phyloP scores from a whole-genome alignment of 1,140 invertebrate species.

The Hyles euphorbiae region DNA sequence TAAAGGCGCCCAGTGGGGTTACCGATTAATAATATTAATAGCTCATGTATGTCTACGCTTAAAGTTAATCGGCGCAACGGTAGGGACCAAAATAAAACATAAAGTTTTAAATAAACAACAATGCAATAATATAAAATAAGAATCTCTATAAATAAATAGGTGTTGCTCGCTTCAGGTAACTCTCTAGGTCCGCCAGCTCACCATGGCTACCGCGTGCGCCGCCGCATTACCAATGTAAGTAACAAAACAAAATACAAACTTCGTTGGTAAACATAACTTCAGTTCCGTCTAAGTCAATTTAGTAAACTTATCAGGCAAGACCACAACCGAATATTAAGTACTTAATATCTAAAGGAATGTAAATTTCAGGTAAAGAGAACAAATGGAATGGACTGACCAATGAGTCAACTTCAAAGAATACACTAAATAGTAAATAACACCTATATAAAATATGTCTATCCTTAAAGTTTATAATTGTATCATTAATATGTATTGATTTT shows the following conservation, averaged over 20 bases:
- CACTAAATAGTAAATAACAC: slow-evolving; percentile 28
- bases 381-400: slow-evolving; percentile 38
- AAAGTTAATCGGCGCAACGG: slow-evolving; percentile 50
- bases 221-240: slow-evolving; percentile 45
- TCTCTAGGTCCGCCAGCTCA: slow-evolving; percentile 54
- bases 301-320: slow-evolving; percentile 76
- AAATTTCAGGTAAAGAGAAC: slow-evolving; percentile 46
- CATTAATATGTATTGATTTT: slow-evolving; percentile 1
- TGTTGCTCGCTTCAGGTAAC: slow-evolving; percentile 70
- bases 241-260: slow-evolving; percentile 69
- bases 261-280: slow-evolving; percentile 76
- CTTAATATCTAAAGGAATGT: slow-evolving; percentile 75
- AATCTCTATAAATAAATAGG: slow-evolving; percentile 65
- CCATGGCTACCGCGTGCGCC: slow-evolving; percentile 49
- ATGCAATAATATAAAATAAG: slow-evolving; percentile 62
- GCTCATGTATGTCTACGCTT: slow-evolving; percentile 54
- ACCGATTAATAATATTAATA: slow-evolving; percentile 72
- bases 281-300: slow-evolving; percentile 68
- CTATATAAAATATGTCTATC: slow-evolving; percentile 18
- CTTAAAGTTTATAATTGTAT: slow-evolving; percentile 12
- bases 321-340: slow-evolving; percentile 77
- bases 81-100: slow-evolving; percentile 51
- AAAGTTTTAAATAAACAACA: slow-evolving; percentile 60
- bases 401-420: slow-evolving; percentile 25
- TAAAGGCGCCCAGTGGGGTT: slow-evolving; percentile 73